Evolutionary conservation across 2,888 invertebrate genomes (phyloP).

Genomic region (Anodontia alba): DNA sequence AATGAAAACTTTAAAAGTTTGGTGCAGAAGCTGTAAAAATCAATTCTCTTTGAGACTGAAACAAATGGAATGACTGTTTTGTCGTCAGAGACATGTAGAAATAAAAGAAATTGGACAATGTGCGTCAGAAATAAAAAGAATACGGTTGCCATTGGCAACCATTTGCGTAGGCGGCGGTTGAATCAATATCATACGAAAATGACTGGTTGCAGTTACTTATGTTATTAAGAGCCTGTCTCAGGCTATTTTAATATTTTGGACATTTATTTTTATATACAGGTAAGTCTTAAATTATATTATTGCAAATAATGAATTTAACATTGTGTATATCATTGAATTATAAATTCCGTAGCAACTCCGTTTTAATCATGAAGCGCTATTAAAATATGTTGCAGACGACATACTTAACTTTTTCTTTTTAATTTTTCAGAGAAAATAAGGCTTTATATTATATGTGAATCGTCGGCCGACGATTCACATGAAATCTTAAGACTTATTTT

Average conservation of each 20-base stretch:
- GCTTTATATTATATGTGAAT: no score
- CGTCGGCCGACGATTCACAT: no score
- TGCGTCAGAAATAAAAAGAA: constrained; percentile 49
- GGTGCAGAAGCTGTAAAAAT: not conserved
- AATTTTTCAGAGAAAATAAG: no score
- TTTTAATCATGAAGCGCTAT: no score
- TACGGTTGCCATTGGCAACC: constrained; percentile 51
- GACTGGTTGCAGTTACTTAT: not conserved
- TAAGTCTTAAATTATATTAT: no score
- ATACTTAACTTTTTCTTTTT: no score
- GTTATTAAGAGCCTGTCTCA: not conserved
- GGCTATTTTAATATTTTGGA: not conserved
- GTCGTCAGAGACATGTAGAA: not conserved
- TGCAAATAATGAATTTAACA: no score
- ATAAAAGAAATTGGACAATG: constrained; percentile 14
- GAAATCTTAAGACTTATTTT: no score
- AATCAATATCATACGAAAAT: constrained; percentile 4
- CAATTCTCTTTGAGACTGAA: not conserved
- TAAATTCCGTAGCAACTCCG: no score
- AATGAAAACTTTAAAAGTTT: not conserved
- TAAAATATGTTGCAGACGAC: no score
- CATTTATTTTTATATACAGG: not conserved
- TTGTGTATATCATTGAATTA: no score
- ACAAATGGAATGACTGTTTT: not conserved
- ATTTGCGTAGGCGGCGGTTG: constrained; percentile 46